Evolutionary conservation across 2,888 invertebrate species (phyloP), one percentile per base, ranked within the genome.

Genomic region (Scrobipalpa atriplicella): DNA sequence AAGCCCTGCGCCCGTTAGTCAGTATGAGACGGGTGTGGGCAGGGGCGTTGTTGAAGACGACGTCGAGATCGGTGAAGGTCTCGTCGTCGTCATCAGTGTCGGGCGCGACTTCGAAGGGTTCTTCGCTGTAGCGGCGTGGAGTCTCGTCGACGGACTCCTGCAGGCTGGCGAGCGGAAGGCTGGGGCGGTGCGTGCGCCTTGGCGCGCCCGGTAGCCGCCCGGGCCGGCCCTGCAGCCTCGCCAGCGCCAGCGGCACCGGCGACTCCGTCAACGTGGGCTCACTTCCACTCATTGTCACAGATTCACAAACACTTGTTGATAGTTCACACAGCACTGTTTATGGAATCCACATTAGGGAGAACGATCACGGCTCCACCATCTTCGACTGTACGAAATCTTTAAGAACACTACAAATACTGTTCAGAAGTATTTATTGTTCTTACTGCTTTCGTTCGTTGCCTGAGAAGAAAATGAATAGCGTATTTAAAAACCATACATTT

Each of bases 231-330:
- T 87, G 92, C 69, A 87, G 81, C 70, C 92, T 82, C 71, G 92
- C 87, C 78, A 92, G 80, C 66, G 92, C 91, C 80, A 92, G 76
- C 66, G 92, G 90, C 80, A 92, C 92, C 70, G 92, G 92, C 71
- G 92, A 89, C 83, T 92, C 92, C 66, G 91, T 90, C 75, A 92
- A 69, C 65, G 92, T 92, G 62, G 90, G 85, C 75, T 92, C 92
- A 77, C 81, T 76, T 43, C 86, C 84, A 83, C 88, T 92, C 92
- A 89, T 92, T 76, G 75, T 88, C 74, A 75, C 72, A 63, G 72
- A 70, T 75, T 66, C 79, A 81, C 79, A 77, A 69, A 68, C 80
- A 83, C 81, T 82, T 67, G 70, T 74, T 73, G 74, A 78, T 72
- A 78, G 73, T 76, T 39, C 54, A 58, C 56, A 61, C 62, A 70